Conservation (phyloP, 2,113 vertebrate genomes). For the Upupa epops region DNA sequence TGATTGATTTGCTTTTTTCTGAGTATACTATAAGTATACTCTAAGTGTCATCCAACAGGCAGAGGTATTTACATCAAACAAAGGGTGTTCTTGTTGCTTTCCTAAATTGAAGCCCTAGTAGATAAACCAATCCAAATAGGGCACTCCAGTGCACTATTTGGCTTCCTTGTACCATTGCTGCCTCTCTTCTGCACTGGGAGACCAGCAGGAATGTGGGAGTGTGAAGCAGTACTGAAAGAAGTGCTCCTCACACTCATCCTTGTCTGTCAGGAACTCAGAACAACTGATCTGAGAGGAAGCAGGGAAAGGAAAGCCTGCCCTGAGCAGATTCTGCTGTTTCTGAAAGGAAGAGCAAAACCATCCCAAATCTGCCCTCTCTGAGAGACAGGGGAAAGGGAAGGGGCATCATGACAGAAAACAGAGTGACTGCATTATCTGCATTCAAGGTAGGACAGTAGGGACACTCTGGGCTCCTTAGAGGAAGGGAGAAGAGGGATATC, state of each 20-base stretch:
- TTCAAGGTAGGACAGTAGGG: neutral
- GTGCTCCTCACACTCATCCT: neutral
- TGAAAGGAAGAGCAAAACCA: neutral
- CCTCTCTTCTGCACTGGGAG: accelerated
- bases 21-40: accelerated
- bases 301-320: neutral
- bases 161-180: neutral
- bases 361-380: neutral
- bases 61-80: neutral
- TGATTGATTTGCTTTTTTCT: neutral
- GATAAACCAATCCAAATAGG: neutral
- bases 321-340: neutral
- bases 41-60: neutral
- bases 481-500: neutral
- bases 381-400: neutral
- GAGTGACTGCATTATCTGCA: accelerated
- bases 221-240: neutral
- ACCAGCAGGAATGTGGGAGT: neutral
- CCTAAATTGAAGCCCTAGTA: neutral
- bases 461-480: accelerated
- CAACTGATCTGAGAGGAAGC: neutral
- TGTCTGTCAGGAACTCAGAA: neutral
- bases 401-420: neutral
- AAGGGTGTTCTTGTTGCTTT: neutral
- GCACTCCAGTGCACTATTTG: neutral